Evolutionary conservation across 1,140 invertebrate species (phyloP), one percentile per base, ranked within the genome.

Genomic region (Monochamus saltuarius): DNA sequence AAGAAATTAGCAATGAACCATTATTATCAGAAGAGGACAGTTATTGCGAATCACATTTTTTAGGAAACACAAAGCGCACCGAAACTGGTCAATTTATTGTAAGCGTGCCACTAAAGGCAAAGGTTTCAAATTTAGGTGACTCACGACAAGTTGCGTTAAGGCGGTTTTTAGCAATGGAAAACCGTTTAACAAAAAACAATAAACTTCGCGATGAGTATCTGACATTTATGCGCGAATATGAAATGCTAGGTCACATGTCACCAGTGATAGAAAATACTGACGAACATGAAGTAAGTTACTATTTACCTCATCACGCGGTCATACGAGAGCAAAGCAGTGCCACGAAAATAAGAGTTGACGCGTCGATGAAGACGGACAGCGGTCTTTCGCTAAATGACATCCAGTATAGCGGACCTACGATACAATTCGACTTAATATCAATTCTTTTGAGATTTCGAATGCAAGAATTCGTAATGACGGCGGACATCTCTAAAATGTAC

Each of bases 401-500:
- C 35, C 50, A 64, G 19, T 45, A 46, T 16, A 22, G 50, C 11
- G 73, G 73, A 8, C 68, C 68, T 1, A 67, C 51, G 4, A 14
- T 73, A 11, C 70, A 71, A 42, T 14, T 37, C 9, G 56, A 63
- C 29, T 53, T 74, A 64, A 68, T 64, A 42, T 57, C 47, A 16
- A 49, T 55, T 47, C 40, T 39, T 14, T 14, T 37, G 9, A 59
- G 73, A 2, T 81, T 80, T 66, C 62, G 75, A 17, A 57, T 61
- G 4, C 65, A 74, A 43, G 17, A 42, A 62, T 63, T 57, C 47
- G 66, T 70, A 7, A 43, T 75, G 22, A 57, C 61, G 14, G 63
- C 61, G 2, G 73, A 76, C 49, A 66, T 75, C 16, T 51, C 37
- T 17, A 73, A 78, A 62, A 79, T 79, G 75, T 79, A 75, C 62